These are phyloP conservation scores for Corbicula japonica DNA, from an alignment of 2,888 invertebrate genomes.

Conservation along the genomic window DNA sequence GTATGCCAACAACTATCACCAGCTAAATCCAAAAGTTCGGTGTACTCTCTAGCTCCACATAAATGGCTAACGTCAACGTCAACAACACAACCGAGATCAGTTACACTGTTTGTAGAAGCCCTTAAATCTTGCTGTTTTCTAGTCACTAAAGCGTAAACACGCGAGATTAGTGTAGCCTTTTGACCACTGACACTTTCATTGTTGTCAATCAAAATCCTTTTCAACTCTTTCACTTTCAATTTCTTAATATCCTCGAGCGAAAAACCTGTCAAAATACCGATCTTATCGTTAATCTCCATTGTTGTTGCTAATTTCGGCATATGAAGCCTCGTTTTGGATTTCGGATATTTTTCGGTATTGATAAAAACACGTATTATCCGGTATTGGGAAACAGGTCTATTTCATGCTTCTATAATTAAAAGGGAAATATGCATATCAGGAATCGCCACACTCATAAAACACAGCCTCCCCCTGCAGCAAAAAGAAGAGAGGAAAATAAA, in stretches of 20 bases:
- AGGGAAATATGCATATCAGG: too few species aligned
- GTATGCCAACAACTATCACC: slow-evolving; percentile 17
- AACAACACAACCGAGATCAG: background rate
- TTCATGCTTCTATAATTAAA: too few species aligned
- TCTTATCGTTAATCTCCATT: background rate
- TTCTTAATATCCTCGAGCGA: slow-evolving; percentile 17
- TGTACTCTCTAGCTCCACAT: background rate
- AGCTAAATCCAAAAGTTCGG: slow-evolving; percentile 9
- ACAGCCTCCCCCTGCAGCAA: too few species aligned
- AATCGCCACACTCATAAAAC: too few species aligned
- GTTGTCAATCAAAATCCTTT: slow-evolving; percentile 1
- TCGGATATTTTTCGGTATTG: background rate
- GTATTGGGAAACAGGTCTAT: slow-evolving; percentile 14
- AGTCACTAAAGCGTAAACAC: slow-evolving; percentile 4
- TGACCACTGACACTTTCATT: slow-evolving; percentile 7
- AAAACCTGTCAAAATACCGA: too few species aligned
- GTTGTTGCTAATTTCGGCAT: background rate
- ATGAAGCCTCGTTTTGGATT: slow-evolving; percentile 6
- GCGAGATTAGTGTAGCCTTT: slow-evolving; percentile 18
- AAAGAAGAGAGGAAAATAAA: too few species aligned
- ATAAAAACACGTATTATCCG: background rate
- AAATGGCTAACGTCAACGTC: slow-evolving; percentile 22
- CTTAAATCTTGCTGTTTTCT: background rate
- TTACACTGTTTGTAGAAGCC: background rate
- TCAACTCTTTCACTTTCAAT: slow-evolving; percentile 11